Base-by-base conservation (phyloP, 1,140 invertebrate species). In the Calosoma granatense region DNA sequence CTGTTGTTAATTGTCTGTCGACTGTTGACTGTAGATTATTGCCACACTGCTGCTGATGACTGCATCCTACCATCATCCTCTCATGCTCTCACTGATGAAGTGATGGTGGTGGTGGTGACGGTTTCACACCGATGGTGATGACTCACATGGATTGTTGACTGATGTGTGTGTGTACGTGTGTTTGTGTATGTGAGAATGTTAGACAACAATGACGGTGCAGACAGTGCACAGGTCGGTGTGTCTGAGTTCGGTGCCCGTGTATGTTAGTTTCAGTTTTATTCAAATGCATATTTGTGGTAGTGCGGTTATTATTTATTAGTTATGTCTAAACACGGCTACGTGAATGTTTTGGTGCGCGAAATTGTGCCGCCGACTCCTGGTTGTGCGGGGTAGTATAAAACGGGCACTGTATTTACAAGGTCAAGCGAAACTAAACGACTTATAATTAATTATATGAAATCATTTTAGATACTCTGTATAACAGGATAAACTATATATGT, bases 401-500 rank as follows among this genome's bases (percentile, higher is more conserved):
- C 41, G 41, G 41, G 41, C 41, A 47, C 6, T 47, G 9, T 47
- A 47, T 47, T 47, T 47, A 47, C 41, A 47, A 47, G 15, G 41
- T 47, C 15, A 47, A 47, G 41, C 41, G 15, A 47, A 47, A 47
- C 41, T 47, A 17, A 47, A 47, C 41, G 41, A 47, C 17, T 47
- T 47, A 12, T 47, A 12, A 17, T 47, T 47, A 47, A 12, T 47
- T 11, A 47, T 47, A 47, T 47, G 9, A 47, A 11, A 6, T 47
- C 4, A 11, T 47, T 30, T 6, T 47, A 47, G 4, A 47, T 47
- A 47, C 15, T 11, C 41, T 47, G 41, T 47, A 47, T 47, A 47
- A 47, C 41, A 47, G 41, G 41, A 47, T 47, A 47, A 47, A 47
- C 41, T 47, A 47, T 47, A 47, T 47, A 47, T 47, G 41, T 47